Conservation (phyloP, 2,113 vertebrate species). For the Fukomys damarensis region DNA sequence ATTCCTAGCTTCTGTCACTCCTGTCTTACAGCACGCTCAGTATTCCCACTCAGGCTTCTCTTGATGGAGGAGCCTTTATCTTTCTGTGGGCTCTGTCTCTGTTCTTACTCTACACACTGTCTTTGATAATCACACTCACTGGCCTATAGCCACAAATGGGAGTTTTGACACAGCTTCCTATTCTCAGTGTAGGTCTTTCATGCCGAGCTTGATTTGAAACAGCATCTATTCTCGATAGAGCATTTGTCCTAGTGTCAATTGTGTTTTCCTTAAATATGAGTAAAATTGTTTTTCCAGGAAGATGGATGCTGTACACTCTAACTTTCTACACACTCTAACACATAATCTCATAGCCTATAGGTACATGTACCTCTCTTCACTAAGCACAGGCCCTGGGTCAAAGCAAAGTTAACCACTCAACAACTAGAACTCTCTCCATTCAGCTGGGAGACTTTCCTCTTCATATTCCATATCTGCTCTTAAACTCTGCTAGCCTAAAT, state of each 20-base stretch:
- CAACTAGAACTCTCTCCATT: not conserved
- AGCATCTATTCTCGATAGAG: not conserved
- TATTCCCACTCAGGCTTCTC: not conserved
- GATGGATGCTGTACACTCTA: not conserved
- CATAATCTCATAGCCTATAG: not conserved
- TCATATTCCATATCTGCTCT: not conserved
- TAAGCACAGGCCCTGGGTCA: not conserved
- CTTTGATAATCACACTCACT: not conserved
- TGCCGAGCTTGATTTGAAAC: not conserved
- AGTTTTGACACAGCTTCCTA: not conserved
- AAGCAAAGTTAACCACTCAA: not conserved
- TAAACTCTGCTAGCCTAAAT: not conserved
- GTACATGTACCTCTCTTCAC: not conserved
- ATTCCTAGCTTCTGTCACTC: not conserved
- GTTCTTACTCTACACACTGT: not conserved
- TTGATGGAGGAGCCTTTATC: not conserved
- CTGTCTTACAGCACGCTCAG: not conserved
- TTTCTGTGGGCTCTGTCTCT: accelerated
- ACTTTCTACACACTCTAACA: not conserved
- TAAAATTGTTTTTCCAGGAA: not conserved
- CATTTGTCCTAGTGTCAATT: not conserved
- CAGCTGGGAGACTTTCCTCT: not conserved
- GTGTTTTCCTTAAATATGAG: not conserved
- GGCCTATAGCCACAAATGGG: not conserved
- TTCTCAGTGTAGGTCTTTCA: not conserved